A percentile compares a stretch with the other conserved stretches of the same genome.
Evolutionary conservation across 2,113 vertebrate genomes (phyloP).

Genomic region (Eudyptes chrysolophus): DNA sequence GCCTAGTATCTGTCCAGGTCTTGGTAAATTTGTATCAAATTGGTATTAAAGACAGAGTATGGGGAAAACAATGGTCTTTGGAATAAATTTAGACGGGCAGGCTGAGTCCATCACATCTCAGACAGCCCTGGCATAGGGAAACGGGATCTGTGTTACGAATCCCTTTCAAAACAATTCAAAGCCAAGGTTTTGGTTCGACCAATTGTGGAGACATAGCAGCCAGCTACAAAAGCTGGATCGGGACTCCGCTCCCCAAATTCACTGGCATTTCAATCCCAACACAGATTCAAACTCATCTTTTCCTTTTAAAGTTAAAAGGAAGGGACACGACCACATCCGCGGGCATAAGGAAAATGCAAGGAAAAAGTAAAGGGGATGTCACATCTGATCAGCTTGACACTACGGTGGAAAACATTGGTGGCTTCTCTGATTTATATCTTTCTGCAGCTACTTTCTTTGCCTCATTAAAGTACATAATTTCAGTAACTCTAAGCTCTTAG

Average conservation of each 20-base stretch:
- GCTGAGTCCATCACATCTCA: not conserved
- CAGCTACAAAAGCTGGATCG: not conserved
- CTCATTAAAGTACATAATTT: conserved; percentile 5
- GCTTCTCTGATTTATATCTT: conserved; percentile 9
- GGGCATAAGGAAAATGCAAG: not conserved
- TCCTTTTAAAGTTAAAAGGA: not conserved
- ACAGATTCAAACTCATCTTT: not conserved
- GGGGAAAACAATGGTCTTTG: not conserved
- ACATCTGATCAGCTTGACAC: conserved; percentile 45
- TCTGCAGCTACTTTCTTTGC: conserved; percentile 17
- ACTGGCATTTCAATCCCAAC: not conserved
- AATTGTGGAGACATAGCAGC: not conserved
- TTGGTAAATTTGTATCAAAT: not conserved
- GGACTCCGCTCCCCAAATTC: not conserved
- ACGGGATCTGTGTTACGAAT: not conserved
- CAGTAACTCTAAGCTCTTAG: conserved; percentile 32
- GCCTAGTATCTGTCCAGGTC: not conserved
- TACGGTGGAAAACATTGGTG: not conserved
- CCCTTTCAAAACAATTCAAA: not conserved
- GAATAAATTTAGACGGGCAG: not conserved
- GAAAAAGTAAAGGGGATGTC: not conserved
- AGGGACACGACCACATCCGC: not conserved
- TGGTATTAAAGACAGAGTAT: not conserved
- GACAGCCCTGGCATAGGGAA: not conserved
- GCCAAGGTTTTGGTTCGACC: not conserved